Evolutionary conservation across 2,113 vertebrate genomes (phyloP).

Genomic region (Sturnus vulgaris): DNA sequence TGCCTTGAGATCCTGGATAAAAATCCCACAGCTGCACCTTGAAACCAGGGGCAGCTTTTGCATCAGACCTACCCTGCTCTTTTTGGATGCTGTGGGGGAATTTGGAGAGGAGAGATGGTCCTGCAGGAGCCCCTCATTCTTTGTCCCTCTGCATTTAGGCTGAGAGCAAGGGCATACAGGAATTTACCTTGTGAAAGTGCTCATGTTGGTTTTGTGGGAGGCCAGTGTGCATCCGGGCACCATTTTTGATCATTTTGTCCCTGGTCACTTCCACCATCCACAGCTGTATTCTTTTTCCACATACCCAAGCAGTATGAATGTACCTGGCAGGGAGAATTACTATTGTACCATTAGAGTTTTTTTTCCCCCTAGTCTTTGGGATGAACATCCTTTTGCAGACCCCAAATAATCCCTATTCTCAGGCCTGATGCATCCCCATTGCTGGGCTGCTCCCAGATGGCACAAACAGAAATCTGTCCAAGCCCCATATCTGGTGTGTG

Average conservation of each 20-base stretch:
- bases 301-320: fast-evolving
- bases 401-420: background rate
- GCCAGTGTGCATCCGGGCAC: background rate
- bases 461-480: background rate
- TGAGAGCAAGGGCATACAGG: background rate
- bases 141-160: background rate
- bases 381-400: background rate
- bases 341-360: fast-evolving
- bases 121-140: background rate
- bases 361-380: fast-evolving
- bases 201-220: background rate
- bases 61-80: background rate
- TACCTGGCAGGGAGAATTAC: background rate
- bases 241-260: background rate
- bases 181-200: background rate
- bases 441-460: background rate
- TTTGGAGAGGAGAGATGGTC: background rate
- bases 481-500: background rate
- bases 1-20: background rate
- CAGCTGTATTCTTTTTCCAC: background rate
- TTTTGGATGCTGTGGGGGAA: fast-evolving
- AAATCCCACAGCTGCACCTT: background rate
- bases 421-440: background rate
- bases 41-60: background rate
- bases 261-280: background rate